Conservation (phyloP, 2,888 invertebrate genomes). For the Orthosia gracilis region DNA sequence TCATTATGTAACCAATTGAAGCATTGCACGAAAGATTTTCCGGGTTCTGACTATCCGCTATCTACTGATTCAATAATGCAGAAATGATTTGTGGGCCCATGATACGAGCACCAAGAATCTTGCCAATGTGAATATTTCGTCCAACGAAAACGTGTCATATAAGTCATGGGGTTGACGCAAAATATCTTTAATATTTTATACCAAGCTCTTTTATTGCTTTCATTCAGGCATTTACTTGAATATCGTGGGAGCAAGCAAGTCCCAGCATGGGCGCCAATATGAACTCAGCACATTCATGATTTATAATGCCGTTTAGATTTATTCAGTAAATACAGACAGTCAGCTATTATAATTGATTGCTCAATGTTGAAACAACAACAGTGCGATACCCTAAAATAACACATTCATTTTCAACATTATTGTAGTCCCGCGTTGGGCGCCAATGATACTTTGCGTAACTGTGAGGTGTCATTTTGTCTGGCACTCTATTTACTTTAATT, state of each 20-base stretch:
- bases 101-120: constrained; percentile 60
- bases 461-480: constrained; percentile 19
- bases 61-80: constrained; percentile 77
- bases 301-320: constrained; percentile 21
- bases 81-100: constrained; percentile 72
- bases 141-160: constrained; percentile 45
- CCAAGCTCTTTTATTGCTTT: constrained; percentile 38
- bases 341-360: constrained; percentile 17
- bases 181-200: constrained; percentile 48
- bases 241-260: background rate
- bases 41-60: constrained; percentile 67
- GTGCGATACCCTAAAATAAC: constrained; percentile 27
- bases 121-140: constrained; percentile 54
- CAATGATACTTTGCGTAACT: constrained; percentile 35
- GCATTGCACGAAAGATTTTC: constrained; percentile 68
- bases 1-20: constrained; percentile 66
- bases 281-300: constrained; percentile 22
- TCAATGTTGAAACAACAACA: constrained; percentile 24
- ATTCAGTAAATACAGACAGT: constrained; percentile 26
- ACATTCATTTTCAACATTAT: constrained; percentile 40
- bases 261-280: constrained; percentile 54
- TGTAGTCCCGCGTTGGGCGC: constrained; percentile 37
- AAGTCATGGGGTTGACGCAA: constrained; percentile 21
- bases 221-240: constrained; percentile 33
- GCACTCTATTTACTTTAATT: constrained; percentile 53